These are phyloP conservation scores for Chymomyza costata DNA, from an alignment of 1,140 invertebrate species.

Conservation along the genomic window DNA sequence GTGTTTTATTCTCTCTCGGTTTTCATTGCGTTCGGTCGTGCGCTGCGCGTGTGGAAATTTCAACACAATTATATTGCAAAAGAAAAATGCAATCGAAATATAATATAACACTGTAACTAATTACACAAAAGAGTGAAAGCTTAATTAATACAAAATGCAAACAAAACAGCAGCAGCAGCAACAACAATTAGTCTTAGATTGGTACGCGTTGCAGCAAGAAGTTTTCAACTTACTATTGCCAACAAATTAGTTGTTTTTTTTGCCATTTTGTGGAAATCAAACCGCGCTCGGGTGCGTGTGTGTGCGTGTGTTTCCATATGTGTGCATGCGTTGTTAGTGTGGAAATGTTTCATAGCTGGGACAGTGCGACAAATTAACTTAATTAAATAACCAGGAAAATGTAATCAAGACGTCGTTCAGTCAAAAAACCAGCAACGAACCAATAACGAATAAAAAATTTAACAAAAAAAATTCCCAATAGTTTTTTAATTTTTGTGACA, in stretches of 20 bases:
- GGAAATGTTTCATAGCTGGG: conserved; percentile 25
- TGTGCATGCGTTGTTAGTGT: conserved; percentile 23
- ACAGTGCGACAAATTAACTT: conserved; percentile 45
- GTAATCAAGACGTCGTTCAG: background rate
- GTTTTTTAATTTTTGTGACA: too few species aligned
- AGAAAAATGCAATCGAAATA: too few species aligned
- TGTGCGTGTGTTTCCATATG: too few species aligned
- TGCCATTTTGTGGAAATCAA: background rate
- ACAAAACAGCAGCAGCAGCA: conserved; percentile 12
- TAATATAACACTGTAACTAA: too few species aligned
- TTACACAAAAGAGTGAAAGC: conserved; percentile 12
- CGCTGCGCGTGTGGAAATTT: conserved; percentile 14
- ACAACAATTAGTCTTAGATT: conserved; percentile 19
- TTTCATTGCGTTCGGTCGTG: conserved; percentile 25
- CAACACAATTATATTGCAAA: too few species aligned
- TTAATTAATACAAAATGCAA: conserved; percentile 17
- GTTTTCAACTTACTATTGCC: too few species aligned
- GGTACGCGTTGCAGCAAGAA: too few species aligned
- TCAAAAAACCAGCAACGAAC: too few species aligned
- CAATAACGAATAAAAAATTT: background rate
- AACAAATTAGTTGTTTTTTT: conserved; percentile 13
- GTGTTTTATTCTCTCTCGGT: conserved; percentile 1
- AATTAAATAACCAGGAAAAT: conserved; percentile 26
- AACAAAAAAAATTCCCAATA: background rate
- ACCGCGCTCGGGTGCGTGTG: conserved; percentile 18